phyloP scores from a whole-genome alignment of 2,797 vertebrate genomes.

The Anguilla pacifica region DNA sequence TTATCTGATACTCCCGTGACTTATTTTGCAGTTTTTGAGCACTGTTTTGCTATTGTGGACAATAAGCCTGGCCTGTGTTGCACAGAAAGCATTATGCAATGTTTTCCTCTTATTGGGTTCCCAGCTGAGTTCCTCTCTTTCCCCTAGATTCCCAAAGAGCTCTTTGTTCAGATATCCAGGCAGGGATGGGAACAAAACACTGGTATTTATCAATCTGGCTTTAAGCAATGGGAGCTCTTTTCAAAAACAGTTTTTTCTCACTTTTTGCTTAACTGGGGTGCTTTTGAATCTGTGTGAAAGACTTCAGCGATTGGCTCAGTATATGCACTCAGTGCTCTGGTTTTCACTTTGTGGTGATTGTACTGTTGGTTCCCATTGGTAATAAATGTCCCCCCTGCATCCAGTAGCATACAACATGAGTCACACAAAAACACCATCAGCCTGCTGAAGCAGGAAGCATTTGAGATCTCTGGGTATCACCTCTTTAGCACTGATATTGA shows the following conservation, averaged over 20 bases:
- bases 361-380: neutral
- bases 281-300: neutral
- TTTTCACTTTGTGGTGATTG: neutral
- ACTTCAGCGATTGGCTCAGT: too few species aligned
- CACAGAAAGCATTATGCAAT: conserved; percentile 47
- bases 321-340: neutral
- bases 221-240: conserved; percentile 49
- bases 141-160: neutral
- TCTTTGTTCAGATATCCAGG: conserved; percentile 42
- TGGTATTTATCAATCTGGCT: conserved; percentile 42
- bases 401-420: neutral
- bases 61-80: conserved; percentile 40
- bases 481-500: neutral
- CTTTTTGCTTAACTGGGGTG: neutral
- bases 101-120: conserved; percentile 40
- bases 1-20: neutral
- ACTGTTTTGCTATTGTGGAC: conserved; percentile 1
- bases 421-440: neutral
- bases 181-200: conserved; percentile 62
- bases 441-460: neutral
- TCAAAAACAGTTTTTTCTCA: conserved; percentile 21
- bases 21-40: neutral
- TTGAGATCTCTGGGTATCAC: neutral
- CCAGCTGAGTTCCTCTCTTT: conserved; percentile 39
- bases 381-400: neutral